Evolutionary conservation across 1,140 invertebrate species (phyloP).

Genomic region (Metopolophium dirhodum): DNA sequence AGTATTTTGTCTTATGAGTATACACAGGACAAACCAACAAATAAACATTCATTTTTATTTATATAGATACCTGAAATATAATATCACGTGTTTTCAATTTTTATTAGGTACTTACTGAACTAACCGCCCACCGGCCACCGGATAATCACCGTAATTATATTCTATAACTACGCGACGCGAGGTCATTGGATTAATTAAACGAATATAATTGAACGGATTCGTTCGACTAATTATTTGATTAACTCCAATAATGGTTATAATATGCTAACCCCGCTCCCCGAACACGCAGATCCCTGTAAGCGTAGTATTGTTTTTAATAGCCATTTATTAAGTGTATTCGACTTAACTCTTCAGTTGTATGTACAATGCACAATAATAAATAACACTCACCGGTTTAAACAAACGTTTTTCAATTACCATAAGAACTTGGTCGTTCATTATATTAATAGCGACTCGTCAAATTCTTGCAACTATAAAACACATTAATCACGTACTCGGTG

Average conservation of each 20-base stretch:
- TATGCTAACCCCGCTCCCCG: not conserved
- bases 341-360: not conserved
- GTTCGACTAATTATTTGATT: constrained; percentile 17
- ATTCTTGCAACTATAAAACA: not conserved
- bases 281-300: not conserved
- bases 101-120: not conserved
- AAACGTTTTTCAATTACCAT: not conserved
- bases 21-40: too few species aligned
- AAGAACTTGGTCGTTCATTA: not conserved
- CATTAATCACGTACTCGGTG: not conserved
- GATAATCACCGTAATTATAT: not conserved
- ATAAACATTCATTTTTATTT: too few species aligned
- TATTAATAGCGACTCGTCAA: not conserved
- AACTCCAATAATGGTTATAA: not conserved
- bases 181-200: constrained; percentile 17
- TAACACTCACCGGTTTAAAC: not conserved
- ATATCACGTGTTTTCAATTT: not conserved
- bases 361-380: not conserved
- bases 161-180: not conserved
- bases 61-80: too few species aligned
- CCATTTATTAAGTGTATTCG: not conserved
- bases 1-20: too few species aligned
- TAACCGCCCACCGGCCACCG: not conserved
- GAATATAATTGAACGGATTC: constrained; percentile 1
- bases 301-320: not conserved